These are phyloP conservation scores for Plutomurus gul DNA, from an alignment of 1,140 invertebrate genomes.

Conservation along the genomic window DNA sequence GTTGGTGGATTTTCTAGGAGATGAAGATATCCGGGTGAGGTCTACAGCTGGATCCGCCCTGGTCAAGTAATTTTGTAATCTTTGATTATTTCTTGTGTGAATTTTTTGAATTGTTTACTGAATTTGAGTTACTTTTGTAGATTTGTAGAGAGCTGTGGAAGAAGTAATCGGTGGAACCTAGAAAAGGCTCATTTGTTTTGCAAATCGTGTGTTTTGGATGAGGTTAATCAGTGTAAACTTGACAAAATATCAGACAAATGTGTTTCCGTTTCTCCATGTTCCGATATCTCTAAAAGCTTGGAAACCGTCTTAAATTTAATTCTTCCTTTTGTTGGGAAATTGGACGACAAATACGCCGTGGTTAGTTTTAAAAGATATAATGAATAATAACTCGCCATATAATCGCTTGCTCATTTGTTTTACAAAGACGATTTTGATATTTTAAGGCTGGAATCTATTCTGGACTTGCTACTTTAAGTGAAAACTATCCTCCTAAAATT, in stretches of 20 bases:
- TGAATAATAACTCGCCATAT: background rate
- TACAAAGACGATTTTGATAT: background rate
- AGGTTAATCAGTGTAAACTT: background rate
- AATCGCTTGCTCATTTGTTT: too few species aligned
- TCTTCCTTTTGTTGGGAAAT: background rate
- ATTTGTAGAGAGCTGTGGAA: constrained; percentile 5
- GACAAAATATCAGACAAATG: background rate
- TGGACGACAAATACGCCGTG: constrained; percentile 41
- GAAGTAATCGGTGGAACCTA: background rate
- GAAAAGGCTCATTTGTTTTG: constrained; percentile 12
- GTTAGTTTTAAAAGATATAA: background rate
- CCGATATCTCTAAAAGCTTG: background rate
- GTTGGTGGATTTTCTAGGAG: constrained; percentile 68
- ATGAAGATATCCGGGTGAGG: constrained; percentile 72
- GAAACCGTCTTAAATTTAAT: constrained; percentile 32
- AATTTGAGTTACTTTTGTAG: background rate
- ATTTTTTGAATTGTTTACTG: background rate
- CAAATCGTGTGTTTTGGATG: background rate
- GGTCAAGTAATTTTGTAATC: constrained; percentile 65
- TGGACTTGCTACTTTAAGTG: constrained; percentile 39
- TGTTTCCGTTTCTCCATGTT: background rate
- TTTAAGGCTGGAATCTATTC: constrained; percentile 43
- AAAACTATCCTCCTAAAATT: constrained; percentile 35
- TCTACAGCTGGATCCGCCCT: constrained; percentile 71
- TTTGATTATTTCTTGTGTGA: background rate